Conservation (phyloP, 2,113 vertebrate genomes). For the Callipepla squamata region DNA sequence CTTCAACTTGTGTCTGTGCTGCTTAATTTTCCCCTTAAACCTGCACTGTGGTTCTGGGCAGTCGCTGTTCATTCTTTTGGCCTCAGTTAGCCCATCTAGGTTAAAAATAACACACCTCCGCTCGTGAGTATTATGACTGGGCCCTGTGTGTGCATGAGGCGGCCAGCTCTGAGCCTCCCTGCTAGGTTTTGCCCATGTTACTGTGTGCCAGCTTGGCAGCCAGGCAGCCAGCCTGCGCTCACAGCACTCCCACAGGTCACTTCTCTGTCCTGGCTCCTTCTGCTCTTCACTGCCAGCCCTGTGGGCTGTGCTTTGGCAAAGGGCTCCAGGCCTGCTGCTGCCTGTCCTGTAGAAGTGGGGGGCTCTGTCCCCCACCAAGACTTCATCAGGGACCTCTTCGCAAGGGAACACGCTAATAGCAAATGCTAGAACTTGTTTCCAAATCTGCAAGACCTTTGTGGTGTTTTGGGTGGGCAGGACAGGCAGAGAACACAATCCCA, state of each 20-base stretch:
- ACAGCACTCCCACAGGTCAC: neutral
- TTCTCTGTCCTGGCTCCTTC: neutral
- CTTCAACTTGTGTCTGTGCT: neutral
- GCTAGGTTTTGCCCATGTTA: neutral
- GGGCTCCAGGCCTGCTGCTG: neutral
- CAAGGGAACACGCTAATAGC: neutral
- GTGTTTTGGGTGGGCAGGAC: neutral
- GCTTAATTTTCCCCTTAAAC: neutral
- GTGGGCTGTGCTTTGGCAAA: fast-evolving
- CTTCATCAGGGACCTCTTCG: neutral
- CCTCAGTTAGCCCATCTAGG: neutral
- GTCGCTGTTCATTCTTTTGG: neutral
- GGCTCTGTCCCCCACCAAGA: neutral
- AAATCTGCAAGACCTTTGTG: neutral
- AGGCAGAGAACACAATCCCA: neutral
- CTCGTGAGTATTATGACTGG: neutral
- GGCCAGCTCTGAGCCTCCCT: neutral
- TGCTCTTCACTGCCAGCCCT: neutral
- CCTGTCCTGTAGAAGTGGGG: neutral
- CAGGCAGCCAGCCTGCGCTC: fast-evolving
- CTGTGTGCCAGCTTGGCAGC: fast-evolving
- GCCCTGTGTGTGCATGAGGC: fast-evolving
- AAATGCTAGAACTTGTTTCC: neutral
- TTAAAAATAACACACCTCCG: neutral
- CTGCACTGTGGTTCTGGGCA: neutral